Base-by-base conservation (phyloP, 2,888 invertebrate genomes). In the Diaprepes abbreviatus region DNA sequence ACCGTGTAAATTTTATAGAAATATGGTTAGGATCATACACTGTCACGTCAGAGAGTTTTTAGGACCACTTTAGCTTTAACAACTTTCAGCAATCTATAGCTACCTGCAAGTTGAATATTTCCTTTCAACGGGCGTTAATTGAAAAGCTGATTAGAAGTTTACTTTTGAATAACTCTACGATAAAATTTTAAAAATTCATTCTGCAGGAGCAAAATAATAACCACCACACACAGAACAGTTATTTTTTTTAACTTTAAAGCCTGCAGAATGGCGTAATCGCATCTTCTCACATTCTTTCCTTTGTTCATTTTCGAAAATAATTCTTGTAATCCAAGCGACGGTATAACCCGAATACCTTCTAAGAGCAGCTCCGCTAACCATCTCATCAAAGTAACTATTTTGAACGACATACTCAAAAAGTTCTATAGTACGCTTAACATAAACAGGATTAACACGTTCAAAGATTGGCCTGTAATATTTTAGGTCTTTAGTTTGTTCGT, bases 271-370 rank as follows among this genome's bases (percentile, higher is more conserved):
- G n/a, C 14, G 12, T 19, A 7, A 6, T 16, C 65, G 69, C 17
- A n/a, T 69, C 16, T 36, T 36, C 35, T 50, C 43, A 28, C 50
- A 50, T 19, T 73, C 70, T 55, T 33, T 31, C 33, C 57, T 63
- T 43, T 66, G 48, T 43, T 72, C 54, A 7, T 70, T 58, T 7
- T 74, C 66, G 16, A 52, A 65, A 10, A 77, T 62, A 33, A 75
- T 45, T 28, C 73, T 69, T 10, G 69, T 31, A 16, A 79, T 31
- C 74, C 76, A 76, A 7, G 67, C 74, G 28, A 69, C 62, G 14
- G 76, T 71, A 66, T 74, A 79, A 14, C 69, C 70, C 10, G 77
- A 65, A 31, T 81, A 60, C 38, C 79, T 75, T 19, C 62, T 68
- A 9, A 79, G 57, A 10, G 67, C 74, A 5, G 60, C 14, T 14